A percentile compares a stretch with the other conserved stretches of the same genome.
Conservation (phyloP, 1,140 invertebrate genomes). For the Neelides sp. region DNA sequence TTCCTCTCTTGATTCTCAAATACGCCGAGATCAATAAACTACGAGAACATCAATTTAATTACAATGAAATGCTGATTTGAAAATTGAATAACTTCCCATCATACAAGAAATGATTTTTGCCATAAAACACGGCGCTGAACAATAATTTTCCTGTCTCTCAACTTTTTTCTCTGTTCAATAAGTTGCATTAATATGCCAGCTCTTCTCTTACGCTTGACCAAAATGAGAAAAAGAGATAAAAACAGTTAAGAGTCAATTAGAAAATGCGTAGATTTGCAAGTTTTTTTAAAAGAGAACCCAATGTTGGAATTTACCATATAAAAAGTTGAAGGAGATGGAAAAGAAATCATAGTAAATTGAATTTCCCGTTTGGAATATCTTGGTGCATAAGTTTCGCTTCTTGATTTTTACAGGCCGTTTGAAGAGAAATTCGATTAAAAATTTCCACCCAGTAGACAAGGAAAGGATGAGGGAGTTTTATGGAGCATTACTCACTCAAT, state of each 20-base stretch:
- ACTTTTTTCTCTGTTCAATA: too few species aligned
- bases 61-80: conserved; percentile 20
- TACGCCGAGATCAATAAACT: too few species aligned
- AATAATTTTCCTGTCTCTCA: too few species aligned
- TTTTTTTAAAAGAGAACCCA: neutral
- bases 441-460: neutral
- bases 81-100: too few species aligned
- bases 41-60: conserved; percentile 20
- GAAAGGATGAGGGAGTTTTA: neutral
- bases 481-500: too few species aligned
- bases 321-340: too few species aligned
- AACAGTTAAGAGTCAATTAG: neutral
- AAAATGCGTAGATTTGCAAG: neutral
- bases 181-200: conserved; percentile 2
- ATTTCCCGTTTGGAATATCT: neutral
- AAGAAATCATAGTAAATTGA: too few species aligned
- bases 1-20: conserved; percentile 16
- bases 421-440: conserved; percentile 17
- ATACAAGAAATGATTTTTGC: too few species aligned
- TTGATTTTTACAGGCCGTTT: conserved; percentile 15
- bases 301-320: neutral
- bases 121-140: too few species aligned
- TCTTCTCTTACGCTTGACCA: neutral
- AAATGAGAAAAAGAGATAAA: neutral
- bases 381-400: conserved; percentile 15